Evolutionary conservation across 2,888 invertebrate species (phyloP), one percentile per base, ranked within the genome.

Genomic region (Dugesia japonica): DNA sequence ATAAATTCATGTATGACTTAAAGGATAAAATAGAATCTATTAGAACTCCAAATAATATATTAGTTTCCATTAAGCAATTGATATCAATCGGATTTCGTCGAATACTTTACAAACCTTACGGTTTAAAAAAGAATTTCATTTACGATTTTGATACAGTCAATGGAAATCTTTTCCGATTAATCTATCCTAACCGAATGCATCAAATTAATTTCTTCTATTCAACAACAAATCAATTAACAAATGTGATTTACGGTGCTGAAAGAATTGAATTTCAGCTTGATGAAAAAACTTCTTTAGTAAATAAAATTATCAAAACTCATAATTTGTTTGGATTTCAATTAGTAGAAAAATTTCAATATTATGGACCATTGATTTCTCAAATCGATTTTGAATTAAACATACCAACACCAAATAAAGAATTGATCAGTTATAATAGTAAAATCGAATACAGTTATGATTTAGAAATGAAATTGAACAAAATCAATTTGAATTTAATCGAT

Each of bases 191-290:
- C 23, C n/a, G 23, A n/a, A 56, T 56, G 56, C 56, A 56, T 7
- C 56, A 56, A 56, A 56, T 56, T n/a, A 56, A 56, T 56, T 56
- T 56, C 17, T 56, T 56, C 56, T 56, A 56, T 56, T 56, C 56
- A n/a, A 20, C 23, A 56, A 20, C 56, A 1, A 56, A 56, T 56
- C 56, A 56, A 23, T 56, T 56, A n/a, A 56, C 4, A 23, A 23
- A 56, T 56, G 56, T 56, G 9, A 56, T 56, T 56, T 56, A 56
- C 56, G 56, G 56, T 9, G 20, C 56, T n/a, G 56, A 56, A 23
- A n/a, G 56, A 56, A 56, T 56, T 20, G 20, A 56, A 23, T 56
- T 56, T 23, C 9, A 9, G 1, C 7, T 56, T 4, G 17, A 56
- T n/a, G 20, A 56, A 4, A 9, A 4, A 7, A 56, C 1, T 56